Base-by-base conservation (phyloP, 2,113 vertebrate genomes). In the Corythaixoides concolor region DNA sequence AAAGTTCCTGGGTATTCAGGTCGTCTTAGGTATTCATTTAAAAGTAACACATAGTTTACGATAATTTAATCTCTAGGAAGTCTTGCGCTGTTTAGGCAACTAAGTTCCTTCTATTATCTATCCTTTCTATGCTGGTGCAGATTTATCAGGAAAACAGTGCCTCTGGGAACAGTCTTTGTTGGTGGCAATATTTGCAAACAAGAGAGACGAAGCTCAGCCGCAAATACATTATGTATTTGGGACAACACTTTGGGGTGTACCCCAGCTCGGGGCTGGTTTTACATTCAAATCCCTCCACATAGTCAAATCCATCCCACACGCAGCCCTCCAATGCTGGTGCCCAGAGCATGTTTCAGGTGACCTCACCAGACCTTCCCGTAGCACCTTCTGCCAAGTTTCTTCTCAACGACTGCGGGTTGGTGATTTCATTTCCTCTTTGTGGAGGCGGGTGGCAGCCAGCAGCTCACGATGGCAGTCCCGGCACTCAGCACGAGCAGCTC, bases 381-480 rank as follows among this genome's bases (percentile, higher is more conserved):
- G 17, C 66, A 53, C 41, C 15, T 93, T 78, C 49, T 91, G 88
- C 91, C 74, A 92, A 90, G 19, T 84, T 92, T 76, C 70, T 80
- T 66, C 80, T 67, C 39, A 58, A 1, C 2, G 8, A 27, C 60
- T 50, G 41, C 2, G 5, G 33, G 27, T 27, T 64, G 45, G 62
- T 73, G 83, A 92, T 39, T 93, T 87, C 53, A 93, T 62, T 94
- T 95, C 93, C 80, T 85, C n/a, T 60, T 64, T 4, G 0, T 35
- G 55, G 47, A 93, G 62, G 83, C 53, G 49, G 90, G 83, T 70
- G 43, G 28, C 86, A 89, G 56, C 10, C 60, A 88, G 72, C 33
- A 84, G 30, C 73, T 89, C 16, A 3, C 0, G 0, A 60, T 0
- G 0, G 17, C 63, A 76, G 49, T 59, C 43, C 37, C 33, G 5